Evolutionary conservation across 2,888 invertebrate genomes (phyloP), one percentile per base, ranked within the genome.

Genomic region (Brachynemurus nebulosus): DNA sequence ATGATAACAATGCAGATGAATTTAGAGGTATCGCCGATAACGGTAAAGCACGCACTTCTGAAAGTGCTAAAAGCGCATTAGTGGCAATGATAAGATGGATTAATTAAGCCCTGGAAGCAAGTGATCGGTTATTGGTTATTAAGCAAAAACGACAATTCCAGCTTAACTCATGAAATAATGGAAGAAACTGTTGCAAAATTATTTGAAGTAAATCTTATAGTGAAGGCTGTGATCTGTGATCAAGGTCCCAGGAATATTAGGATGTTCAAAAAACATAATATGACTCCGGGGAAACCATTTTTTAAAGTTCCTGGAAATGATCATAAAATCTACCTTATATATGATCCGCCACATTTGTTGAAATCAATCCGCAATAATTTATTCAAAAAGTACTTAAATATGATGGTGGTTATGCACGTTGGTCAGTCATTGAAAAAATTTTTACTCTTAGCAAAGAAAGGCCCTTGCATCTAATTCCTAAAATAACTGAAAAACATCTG

Each of bases 71-170:
- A 30, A 30, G 30, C 14, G 30, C 30, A 14, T 30, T 30, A 30
- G 30, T 30, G 12, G 30, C 30, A 30, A 30, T 30, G 30, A 30
- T 30, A n/a, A 30, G 30, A 30, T 30, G 30, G 30, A 30, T 30
- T 30, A 30, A 30, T n/a, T 30, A 30, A 14, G 30, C 30, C 30
- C 30, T 30, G n/a, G 30, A 30, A 30, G 30, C 27, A 27, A 27
- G 27, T 27, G 9, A 27, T 27, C 12, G 27, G 27, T 27, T 27
- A 27, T n/a, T 27, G 27, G 27, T 27, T 27, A 27, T 27, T 27
- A 27, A 27, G 27, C 12, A 27, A 27, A 27, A 27, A 27, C 12
- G 30, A 30, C 30, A 30, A 30, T 30, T 30, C 30, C n/a, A 30
- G 11, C 14, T 30, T 30, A 30, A 30, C 30, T 30, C 30, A 30